Percentiles rank a stretch among this genome's conserved stretches.
Conservation (phyloP, 2,113 vertebrate genomes). For the Catharus minimus region DNA sequence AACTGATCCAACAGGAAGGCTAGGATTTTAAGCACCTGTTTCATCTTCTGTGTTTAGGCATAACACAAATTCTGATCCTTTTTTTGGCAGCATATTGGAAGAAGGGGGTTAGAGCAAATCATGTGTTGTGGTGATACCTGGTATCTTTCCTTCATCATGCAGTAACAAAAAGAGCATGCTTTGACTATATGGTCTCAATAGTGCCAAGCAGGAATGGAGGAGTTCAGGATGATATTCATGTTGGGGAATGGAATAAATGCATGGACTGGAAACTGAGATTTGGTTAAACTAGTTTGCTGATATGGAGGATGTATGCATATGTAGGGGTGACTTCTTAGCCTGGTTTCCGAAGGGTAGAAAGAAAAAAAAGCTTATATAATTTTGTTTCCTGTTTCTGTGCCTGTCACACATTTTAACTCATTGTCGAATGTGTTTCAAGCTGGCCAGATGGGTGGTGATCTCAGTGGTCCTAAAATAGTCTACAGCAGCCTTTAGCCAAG, state of each 20-base stretch:
- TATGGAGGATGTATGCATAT: neutral
- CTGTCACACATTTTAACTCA: slow-evolving; percentile 38
- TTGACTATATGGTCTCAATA: neutral
- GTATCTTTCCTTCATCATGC: neutral
- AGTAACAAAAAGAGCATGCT: neutral
- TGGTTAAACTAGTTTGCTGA: neutral
- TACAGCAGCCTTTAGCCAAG: neutral
- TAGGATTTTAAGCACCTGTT: neutral
- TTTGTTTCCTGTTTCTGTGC: neutral
- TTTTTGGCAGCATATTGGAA: neutral
- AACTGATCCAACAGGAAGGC: neutral
- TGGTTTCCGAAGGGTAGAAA: neutral
- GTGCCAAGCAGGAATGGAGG: neutral
- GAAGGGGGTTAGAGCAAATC: neutral
- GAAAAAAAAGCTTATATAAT: neutral
- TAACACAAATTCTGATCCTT: neutral
- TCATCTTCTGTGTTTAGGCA: neutral
- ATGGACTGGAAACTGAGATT: neutral
- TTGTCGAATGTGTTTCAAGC: slow-evolving; percentile 23
- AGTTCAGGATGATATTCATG: neutral
- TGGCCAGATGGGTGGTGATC: slow-evolving; percentile 65
- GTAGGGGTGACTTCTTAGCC: neutral
- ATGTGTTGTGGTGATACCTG: neutral
- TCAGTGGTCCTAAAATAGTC: slow-evolving; percentile 47
- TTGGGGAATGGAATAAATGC: neutral